A percentile compares a stretch with the other conserved stretches of the same genome.
Conservation (phyloP, 2,797 vertebrate species). For the Mus minutoides region DNA sequence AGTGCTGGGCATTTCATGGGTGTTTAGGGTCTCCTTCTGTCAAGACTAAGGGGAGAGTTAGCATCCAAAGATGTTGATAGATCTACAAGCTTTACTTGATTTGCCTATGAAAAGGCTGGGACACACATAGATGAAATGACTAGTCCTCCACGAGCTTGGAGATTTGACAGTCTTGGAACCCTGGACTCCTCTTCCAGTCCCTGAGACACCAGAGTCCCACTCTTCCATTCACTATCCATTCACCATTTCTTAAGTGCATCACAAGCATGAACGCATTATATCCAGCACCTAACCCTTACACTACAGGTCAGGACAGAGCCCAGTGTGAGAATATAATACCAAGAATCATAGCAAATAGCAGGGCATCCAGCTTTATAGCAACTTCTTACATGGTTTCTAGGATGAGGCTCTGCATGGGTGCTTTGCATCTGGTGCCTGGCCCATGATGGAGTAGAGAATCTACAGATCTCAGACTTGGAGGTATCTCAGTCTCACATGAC, state of each 20-base stretch:
- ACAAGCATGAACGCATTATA: background rate
- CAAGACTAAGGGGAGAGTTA: background rate
- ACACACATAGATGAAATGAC: background rate
- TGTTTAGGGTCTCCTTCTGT: background rate
- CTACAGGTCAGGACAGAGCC: conserved; percentile 9
- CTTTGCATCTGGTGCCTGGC: background rate
- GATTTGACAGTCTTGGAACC: background rate
- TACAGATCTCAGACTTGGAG: background rate
- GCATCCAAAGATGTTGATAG: background rate
- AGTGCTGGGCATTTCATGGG: background rate
- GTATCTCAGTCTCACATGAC: background rate
- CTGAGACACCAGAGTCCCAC: background rate
- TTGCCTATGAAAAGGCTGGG: background rate
- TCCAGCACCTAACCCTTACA: background rate
- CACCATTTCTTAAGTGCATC: background rate
- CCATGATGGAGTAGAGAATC: background rate
- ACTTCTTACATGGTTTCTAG: background rate
- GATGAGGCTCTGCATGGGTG: background rate
- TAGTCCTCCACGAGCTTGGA: background rate
- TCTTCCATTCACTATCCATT: background rate
- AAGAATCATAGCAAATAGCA: background rate
- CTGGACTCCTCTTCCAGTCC: background rate
- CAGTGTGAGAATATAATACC: background rate
- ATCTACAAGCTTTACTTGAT: background rate
- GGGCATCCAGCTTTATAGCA: background rate